These are phyloP conservation scores for Aphidius gifuensis DNA, from an alignment of 1,140 invertebrate species.

Conservation along the genomic window DNA sequence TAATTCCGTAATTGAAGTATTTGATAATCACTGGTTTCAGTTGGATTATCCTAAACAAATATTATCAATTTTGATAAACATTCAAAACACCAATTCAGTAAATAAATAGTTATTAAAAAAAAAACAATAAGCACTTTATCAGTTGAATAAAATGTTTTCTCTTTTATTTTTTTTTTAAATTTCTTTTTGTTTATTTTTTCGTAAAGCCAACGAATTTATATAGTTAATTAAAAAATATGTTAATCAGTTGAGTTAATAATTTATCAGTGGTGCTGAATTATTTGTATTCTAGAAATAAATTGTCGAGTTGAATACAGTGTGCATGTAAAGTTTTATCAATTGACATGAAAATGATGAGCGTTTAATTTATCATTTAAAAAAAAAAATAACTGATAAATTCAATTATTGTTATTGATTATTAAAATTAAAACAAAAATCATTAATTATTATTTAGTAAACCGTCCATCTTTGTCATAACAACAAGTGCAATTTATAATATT, in stretches of 20 bases:
- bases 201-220: neutral
- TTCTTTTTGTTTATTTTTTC: neutral
- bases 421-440: neutral
- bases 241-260: neutral
- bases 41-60: too few species aligned
- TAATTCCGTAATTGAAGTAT: too few species aligned
- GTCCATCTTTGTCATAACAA: neutral
- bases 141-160: neutral
- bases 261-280: neutral
- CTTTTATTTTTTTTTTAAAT: neutral
- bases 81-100: too few species aligned
- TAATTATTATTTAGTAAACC: neutral
- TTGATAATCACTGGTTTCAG: too few species aligned
- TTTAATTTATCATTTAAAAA: neutral
- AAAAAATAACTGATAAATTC: neutral
- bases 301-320: slow-evolving; percentile 2
- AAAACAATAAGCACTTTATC: too few species aligned
- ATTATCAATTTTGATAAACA: too few species aligned
- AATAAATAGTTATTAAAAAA: too few species aligned
- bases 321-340: neutral
- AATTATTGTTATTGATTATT: neutral
- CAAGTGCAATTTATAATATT: neutral
- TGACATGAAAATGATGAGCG: neutral
- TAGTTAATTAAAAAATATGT: neutral
- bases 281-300: neutral